Percentiles rank a stretch among this genome's conserved stretches.
These are phyloP conservation scores for Teleogryllus oceanicus DNA, from an alignment of 2,888 invertebrate genomes.

Conservation along the genomic window DNA sequence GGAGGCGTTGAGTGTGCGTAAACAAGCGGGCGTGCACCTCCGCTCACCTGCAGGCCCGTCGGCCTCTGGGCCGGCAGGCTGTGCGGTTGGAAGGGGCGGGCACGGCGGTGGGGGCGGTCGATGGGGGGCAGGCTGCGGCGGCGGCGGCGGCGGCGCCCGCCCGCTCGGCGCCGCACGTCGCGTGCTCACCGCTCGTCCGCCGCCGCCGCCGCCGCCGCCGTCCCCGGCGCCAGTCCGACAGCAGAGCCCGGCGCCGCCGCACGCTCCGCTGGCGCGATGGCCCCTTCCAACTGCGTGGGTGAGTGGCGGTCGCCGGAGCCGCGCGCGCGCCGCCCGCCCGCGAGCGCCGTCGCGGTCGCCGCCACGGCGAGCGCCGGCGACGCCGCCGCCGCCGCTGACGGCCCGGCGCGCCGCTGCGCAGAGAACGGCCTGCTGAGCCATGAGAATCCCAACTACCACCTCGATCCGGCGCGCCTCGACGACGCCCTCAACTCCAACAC, in stretches of 20 bases:
- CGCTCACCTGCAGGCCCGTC: too few species aligned
- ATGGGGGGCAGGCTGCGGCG: neutral
- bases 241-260: slow-evolving; percentile 18
- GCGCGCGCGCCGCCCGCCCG: neutral
- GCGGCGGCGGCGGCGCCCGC: neutral
- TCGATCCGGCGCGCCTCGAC: slow-evolving; percentile 73
- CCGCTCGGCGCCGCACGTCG: slow-evolving; percentile 18
- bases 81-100: too few species aligned
- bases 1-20: too few species aligned
- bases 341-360: neutral
- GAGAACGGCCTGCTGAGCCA: slow-evolving; percentile 88
- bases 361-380: neutral
- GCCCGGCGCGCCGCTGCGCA: slow-evolving; percentile 49
- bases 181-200: neutral
- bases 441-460: slow-evolving; percentile 87
- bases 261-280: slow-evolving; percentile 12
- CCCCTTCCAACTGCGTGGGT: slow-evolving; percentile 25
- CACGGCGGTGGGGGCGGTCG: neutral
- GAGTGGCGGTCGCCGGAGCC: slow-evolving; percentile 20
- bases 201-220: neutral
- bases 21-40: too few species aligned
- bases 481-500: slow-evolving; percentile 68
- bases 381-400: neutral
- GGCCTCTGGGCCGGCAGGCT: too few species aligned
- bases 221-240: neutral